Percentiles rank a stretch among this genome's conserved stretches.
phyloP scores from a whole-genome alignment of 2,113 vertebrate genomes.

The Macroglossus sobrinus region DNA sequence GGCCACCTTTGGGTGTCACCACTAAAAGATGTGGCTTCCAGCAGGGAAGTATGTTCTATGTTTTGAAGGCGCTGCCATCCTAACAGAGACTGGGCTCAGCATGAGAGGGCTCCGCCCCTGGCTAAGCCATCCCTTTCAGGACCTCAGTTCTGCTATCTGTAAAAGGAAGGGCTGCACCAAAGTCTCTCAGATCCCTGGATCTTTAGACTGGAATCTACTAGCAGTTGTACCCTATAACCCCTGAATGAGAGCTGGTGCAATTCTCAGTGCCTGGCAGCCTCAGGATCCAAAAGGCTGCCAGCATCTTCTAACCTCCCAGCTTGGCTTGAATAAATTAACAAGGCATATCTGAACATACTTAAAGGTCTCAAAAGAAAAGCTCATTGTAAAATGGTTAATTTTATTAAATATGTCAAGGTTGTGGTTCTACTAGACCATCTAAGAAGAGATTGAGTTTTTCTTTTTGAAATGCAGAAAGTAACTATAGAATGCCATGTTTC shows the following conservation, averaged over 20 bases:
- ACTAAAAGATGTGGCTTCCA: constrained; percentile 56
- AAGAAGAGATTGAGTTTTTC: constrained; percentile 24
- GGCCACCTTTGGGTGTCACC: constrained; percentile 43
- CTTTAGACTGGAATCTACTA: neutral
- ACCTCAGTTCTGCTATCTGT: neutral
- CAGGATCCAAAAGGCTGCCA: neutral
- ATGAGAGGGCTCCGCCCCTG: neutral
- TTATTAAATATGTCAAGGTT: constrained; percentile 50
- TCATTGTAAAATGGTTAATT: neutral
- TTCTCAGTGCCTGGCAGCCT: neutral
- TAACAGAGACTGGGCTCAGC: neutral
- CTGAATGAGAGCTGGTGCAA: neutral
- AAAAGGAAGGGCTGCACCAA: neutral
- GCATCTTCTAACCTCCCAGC: neutral
- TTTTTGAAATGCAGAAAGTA: constrained; percentile 37
- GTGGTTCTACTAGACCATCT: constrained; percentile 27
- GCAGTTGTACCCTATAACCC: neutral
- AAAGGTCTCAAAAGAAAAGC: constrained; percentile 51
- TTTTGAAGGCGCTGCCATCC: neutral
- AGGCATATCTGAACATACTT: constrained; percentile 31
- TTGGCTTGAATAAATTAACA: neutral
- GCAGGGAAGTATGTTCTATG: neutral
- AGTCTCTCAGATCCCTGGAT: neutral
- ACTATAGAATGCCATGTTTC: constrained; percentile 3
- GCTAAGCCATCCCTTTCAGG: neutral